Base-by-base conservation (phyloP, 2,797 vertebrate genomes). In the Orientallactaga sibirica region DNA sequence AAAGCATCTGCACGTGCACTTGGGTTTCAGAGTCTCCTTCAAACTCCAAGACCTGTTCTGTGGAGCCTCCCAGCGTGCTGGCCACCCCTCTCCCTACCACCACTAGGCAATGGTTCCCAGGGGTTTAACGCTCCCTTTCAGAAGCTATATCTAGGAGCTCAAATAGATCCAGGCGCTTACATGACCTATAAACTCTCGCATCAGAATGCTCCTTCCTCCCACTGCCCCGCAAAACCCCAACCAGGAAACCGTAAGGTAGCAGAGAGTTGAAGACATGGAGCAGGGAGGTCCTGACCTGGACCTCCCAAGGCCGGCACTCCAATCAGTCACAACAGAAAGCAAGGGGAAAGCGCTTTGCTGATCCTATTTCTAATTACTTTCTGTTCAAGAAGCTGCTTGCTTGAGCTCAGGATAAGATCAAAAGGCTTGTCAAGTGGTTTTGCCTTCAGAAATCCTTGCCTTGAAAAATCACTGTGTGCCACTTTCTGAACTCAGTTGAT, bases 401-500 rank as follows among this genome's bases (percentile, higher is more conserved):
- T 55, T 33, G 27, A 43, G 52, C 77, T 90, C 64, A 71, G 77
- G 58, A 58, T 2, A 5, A 84, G 66, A 82, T 86, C 58, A 33
- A 86, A 89, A 84, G 48, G 48, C 19, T 67, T 71, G 77, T 70
- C 84, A 58, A 27, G 41, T 37, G 86, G 25, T 81, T 94, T 27
- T 86, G 91, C 68, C 80, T 86, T 73, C 68, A 88, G 67, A 90
- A 86, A 84, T 78, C 74, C 22, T 52, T 55, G 25, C 52, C 83
- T 89, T 74, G 82, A 91, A 58, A 94, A 88, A 86, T 79, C 55
- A n/a, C 61, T 37, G 10, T 24, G 29, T 74, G 68, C 80, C 67
- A 71, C 22, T 67, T 80, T 90, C 19, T 80, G 68, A 91, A 90
- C 66, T 81, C 33, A 1, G 2, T 12, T 4, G 37, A 10, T 7